phyloP scores from a whole-genome alignment of 2,797 vertebrate species.

The Peromyscus nudipes region DNA sequence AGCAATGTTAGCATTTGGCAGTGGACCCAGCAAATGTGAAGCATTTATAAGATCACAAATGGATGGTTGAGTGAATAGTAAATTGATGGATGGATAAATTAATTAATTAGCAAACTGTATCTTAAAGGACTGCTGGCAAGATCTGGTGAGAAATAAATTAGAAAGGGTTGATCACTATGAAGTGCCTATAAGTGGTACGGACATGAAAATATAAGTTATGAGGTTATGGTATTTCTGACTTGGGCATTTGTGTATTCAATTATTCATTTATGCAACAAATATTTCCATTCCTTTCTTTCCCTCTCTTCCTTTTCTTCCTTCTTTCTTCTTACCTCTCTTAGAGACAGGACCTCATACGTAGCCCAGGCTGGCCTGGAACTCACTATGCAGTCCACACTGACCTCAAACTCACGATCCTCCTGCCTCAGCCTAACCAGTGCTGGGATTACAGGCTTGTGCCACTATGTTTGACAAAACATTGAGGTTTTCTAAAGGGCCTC shows the following conservation, averaged over 20 bases:
- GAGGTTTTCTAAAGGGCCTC: background rate
- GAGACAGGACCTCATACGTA: background rate
- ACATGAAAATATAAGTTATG: slow-evolving; percentile 21
- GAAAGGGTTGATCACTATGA: background rate
- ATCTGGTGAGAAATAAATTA: background rate
- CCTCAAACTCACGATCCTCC: background rate
- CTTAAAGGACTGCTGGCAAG: slow-evolving; percentile 20
- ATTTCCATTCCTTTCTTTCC: background rate
- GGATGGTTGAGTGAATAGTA: background rate
- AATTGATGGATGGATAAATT: background rate
- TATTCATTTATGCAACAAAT: background rate
- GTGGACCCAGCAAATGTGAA: background rate
- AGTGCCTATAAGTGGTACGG: background rate
- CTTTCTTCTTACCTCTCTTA: background rate
- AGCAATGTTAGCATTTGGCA: background rate
- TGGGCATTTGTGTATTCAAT: background rate
- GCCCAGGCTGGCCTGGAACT: background rate
- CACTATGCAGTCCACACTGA: background rate
- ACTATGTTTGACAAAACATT: background rate
- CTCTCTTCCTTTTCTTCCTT: background rate
- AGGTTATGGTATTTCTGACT: background rate
- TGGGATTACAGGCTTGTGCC: background rate
- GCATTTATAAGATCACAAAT: background rate
- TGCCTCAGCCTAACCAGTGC: background rate
- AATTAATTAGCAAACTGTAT: slow-evolving; percentile 25